These are phyloP conservation scores for Drosophila sechellia DNA, from an alignment of 1,140 invertebrate species.

Conservation along the genomic window DNA sequence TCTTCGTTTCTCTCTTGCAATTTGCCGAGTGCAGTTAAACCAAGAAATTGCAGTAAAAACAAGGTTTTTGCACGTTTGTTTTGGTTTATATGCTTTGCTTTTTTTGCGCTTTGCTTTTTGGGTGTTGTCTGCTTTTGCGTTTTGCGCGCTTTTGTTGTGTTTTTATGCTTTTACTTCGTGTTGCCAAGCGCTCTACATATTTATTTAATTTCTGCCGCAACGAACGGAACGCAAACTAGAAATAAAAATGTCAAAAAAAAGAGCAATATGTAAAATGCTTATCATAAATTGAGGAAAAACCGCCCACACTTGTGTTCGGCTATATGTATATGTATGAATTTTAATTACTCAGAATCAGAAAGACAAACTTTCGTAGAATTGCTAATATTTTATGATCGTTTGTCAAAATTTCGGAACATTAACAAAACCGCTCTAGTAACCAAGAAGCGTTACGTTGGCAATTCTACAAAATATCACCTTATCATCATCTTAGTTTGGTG, in stretches of 20 bases:
- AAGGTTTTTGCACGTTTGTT: slow-evolving; percentile 20
- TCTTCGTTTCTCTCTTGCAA: slow-evolving; percentile 15
- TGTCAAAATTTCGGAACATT: too few relatives aligned
- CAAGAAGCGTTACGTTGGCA: too few relatives aligned
- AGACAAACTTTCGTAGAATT: too few relatives aligned
- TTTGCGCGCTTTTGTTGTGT: slow-evolving; percentile 8
- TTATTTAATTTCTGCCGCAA: slow-evolving; percentile 14
- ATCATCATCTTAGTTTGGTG: background rate
- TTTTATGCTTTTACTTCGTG: slow-evolving; percentile 11
- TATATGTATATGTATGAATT: too few relatives aligned
- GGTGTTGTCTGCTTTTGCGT: slow-evolving; percentile 18
- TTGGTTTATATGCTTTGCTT: slow-evolving; percentile 32
- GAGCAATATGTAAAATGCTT: background rate
- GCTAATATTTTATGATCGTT: too few relatives aligned
- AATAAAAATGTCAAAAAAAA: background rate
- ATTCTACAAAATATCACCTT: background rate
- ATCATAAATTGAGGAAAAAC: background rate
- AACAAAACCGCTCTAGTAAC: too few relatives aligned
- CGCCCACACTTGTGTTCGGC: too few relatives aligned
- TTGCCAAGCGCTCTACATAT: slow-evolving; percentile 46
- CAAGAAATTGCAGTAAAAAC: slow-evolving; percentile 25
- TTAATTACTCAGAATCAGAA: too few relatives aligned
- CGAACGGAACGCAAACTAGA: slow-evolving; percentile 20
- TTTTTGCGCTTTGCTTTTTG: slow-evolving; percentile 4
- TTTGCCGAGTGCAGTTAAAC: slow-evolving; percentile 64